Evolutionary conservation across 2,888 invertebrate genomes (phyloP).

Genomic region (Idaea straminata): DNA sequence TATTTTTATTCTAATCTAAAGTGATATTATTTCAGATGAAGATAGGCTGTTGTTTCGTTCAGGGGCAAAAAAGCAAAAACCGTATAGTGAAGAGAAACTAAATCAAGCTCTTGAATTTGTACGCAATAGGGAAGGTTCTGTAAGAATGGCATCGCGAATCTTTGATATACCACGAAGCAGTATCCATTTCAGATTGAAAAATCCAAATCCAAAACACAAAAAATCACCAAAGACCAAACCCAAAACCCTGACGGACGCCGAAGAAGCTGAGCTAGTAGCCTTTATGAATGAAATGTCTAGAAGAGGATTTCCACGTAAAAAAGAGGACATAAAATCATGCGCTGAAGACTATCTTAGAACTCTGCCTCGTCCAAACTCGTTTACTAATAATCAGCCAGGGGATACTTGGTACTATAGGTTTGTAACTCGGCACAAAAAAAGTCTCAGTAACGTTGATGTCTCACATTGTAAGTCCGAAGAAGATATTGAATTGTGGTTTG

Average conservation of each 20-base stretch:
- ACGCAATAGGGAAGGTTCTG: conserved; percentile 10
- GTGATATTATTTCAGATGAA: neutral
- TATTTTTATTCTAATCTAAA: neutral
- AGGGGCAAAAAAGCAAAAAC: neutral
- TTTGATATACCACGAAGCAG: conserved; percentile 13
- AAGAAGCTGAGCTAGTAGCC: conserved; percentile 15
- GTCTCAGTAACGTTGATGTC: conserved; percentile 1
- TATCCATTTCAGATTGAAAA: neutral
- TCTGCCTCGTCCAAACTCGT: neutral
- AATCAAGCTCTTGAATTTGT: conserved; percentile 9
- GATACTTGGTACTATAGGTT: conserved; percentile 13
- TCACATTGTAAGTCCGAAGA: conserved; percentile 2
- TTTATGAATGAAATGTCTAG: conserved; percentile 14
- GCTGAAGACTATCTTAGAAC: conserved; percentile 9
- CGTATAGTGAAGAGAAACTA: conserved; percentile 1
- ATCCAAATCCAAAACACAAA: conserved; percentile 5
- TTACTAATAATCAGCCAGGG: conserved; percentile 9
- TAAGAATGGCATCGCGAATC: conserved; percentile 8
- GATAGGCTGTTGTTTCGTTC: neutral
- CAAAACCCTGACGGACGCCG: conserved; percentile 3
- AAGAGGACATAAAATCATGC: conserved; percentile 13
- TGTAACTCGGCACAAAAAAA: conserved; percentile 5
- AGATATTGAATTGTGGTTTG: conserved; percentile 8
- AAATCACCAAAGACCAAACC: neutral
- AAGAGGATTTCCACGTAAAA: conserved; percentile 14